These are phyloP conservation scores for Parnassius glacialis DNA, from an alignment of 2,888 invertebrate species.

Conservation along the genomic window DNA sequence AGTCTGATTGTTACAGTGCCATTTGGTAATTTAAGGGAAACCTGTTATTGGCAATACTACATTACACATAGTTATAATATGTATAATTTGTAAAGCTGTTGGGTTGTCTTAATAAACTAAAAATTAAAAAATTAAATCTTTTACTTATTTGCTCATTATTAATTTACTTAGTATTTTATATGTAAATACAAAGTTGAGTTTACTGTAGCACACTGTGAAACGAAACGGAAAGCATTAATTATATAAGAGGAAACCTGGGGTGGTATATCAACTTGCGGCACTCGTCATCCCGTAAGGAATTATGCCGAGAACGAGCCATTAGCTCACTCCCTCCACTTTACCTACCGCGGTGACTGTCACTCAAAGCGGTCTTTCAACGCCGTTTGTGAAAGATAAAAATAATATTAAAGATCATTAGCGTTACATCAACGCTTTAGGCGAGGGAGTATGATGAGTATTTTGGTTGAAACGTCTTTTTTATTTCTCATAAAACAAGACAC, in stretches of 20 bases:
- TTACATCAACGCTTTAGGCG: slow-evolving; percentile 31
- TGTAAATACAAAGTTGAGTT: slow-evolving; percentile 29
- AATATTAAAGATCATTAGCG: slow-evolving; percentile 74
- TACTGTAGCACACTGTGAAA: slow-evolving; percentile 49
- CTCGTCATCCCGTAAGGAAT: slow-evolving; percentile 35
- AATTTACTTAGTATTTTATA: slow-evolving; percentile 1
- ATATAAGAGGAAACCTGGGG: slow-evolving; percentile 56
- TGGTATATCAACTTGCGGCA: slow-evolving; percentile 41
- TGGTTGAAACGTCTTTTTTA: slow-evolving; percentile 7
- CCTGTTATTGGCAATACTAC: too few relatives aligned
- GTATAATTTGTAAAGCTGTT: too few relatives aligned
- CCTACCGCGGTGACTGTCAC: slow-evolving; percentile 76
- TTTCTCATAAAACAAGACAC: background rate
- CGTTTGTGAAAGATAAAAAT: slow-evolving; percentile 65
- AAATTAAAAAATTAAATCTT: too few relatives aligned
- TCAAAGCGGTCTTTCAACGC: slow-evolving; percentile 65
- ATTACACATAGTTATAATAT: too few relatives aligned
- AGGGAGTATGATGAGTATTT: slow-evolving; percentile 26
- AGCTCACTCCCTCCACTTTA: slow-evolving; percentile 65
- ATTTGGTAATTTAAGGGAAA: too few relatives aligned
- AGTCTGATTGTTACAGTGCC: too few relatives aligned
- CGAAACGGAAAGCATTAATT: slow-evolving; percentile 69
- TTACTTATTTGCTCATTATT: too few relatives aligned
- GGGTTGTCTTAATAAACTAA: too few relatives aligned
- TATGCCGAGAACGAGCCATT: slow-evolving; percentile 68